Conservation (phyloP, 2,113 vertebrate species). For the Macaca mulatta region DNA sequence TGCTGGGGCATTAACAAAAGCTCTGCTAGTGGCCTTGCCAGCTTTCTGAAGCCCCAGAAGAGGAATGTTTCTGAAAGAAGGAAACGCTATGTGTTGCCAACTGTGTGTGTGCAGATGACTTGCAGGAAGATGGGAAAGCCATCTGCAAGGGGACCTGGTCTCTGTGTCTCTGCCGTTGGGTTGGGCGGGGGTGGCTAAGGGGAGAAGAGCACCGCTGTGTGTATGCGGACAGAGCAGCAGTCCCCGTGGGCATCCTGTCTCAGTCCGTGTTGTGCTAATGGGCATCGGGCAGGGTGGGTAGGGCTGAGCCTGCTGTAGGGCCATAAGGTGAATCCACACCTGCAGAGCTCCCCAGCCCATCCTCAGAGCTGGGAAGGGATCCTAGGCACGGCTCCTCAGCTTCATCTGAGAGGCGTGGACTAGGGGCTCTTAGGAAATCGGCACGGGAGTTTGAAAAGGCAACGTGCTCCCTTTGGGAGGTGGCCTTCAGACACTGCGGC, state of each 20-base stretch:
- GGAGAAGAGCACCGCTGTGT: not conserved
- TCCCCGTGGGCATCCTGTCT: not conserved
- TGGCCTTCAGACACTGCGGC: constrained; percentile 45
- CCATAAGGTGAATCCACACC: constrained; percentile 20
- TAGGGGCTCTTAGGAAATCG: constrained; percentile 24
- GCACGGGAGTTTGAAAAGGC: constrained; percentile 62
- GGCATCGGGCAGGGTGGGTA: not conserved
- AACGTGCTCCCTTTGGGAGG: constrained; percentile 7
- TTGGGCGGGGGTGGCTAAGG: not conserved
- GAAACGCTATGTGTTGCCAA: not conserved
- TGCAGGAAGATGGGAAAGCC: constrained; percentile 35
- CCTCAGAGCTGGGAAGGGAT: constrained; percentile 16
- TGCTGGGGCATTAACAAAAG: constrained; percentile 58
- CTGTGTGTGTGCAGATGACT: not conserved
- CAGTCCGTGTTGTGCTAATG: not conserved
- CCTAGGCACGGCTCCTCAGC: not conserved
- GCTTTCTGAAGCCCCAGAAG: constrained; percentile 28
- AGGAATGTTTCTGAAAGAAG: not conserved
- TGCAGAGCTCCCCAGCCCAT: not conserved
- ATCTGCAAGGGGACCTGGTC: constrained; percentile 43
- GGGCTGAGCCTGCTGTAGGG: constrained; percentile 45
- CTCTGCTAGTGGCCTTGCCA: constrained; percentile 26
- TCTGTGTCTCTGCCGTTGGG: constrained; percentile 32
- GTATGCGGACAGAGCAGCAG: not conserved
- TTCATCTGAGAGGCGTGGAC: not conserved